Conservation (phyloP, 2,797 vertebrate species). For the Sebastolobus altivelis region DNA sequence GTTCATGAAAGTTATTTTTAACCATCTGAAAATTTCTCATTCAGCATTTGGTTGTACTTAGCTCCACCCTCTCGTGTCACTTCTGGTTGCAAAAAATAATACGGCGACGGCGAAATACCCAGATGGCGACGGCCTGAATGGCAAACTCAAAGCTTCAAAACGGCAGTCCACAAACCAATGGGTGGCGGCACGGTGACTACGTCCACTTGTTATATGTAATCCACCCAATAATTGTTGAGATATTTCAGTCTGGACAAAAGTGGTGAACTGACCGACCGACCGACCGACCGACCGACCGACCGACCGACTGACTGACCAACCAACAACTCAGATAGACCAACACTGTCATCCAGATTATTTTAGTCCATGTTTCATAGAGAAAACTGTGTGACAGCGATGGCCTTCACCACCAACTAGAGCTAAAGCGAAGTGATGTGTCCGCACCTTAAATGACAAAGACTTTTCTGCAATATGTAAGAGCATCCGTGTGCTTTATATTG, state of each 20-base stretch:
- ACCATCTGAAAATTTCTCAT: too few species aligned
- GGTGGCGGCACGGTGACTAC: too few species aligned
- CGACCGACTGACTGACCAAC: neutral
- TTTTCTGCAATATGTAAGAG: neutral
- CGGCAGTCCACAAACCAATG: too few species aligned
- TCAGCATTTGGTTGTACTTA: too few species aligned
- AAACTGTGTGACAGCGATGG: slow-evolving; percentile 15
- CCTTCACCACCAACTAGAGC: slow-evolving; percentile 6
- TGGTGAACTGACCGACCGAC: too few species aligned
- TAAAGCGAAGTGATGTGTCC: neutral
- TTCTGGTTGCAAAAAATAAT: too few species aligned
- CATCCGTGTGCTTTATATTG: neutral
- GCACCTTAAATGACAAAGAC: neutral
- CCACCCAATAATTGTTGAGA: neutral
- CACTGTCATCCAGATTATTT: neutral
- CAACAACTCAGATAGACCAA: neutral
- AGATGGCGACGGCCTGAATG: too few species aligned
- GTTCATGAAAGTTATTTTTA: too few species aligned
- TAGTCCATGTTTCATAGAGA: slow-evolving; percentile 2
- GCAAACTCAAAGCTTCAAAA: too few species aligned
- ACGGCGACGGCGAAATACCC: too few species aligned
- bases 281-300: neutral
- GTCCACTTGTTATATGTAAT: too few species aligned
- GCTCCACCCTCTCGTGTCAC: too few species aligned
- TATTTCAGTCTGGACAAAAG: neutral